These are phyloP conservation scores for Bathynomus jamesi DNA, from an alignment of 1,140 invertebrate species.

Conservation along the genomic window DNA sequence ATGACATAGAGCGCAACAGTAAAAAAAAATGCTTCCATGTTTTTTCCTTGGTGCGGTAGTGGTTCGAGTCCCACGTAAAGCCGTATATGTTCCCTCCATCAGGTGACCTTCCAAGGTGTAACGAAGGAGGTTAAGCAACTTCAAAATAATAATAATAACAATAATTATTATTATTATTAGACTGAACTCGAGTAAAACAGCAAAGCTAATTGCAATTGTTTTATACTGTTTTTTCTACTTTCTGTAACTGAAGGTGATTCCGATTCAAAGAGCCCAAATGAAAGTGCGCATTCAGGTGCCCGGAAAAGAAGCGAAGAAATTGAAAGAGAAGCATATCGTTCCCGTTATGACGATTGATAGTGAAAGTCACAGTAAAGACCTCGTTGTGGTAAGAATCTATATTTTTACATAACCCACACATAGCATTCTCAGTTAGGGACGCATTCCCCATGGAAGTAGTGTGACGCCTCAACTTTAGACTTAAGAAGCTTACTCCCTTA, in stretches of 20 bases:
- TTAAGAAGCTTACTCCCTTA: no score
- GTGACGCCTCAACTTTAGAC: no score
- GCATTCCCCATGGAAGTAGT: no score
- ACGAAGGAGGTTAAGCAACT: no score
- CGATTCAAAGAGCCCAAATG: conserved; percentile 93
- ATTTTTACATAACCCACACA: not conserved
- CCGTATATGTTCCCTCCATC: no score
- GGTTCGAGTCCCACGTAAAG: no score
- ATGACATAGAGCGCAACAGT: no score
- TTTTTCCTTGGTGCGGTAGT: no score
- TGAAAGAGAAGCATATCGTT: conserved; percentile 41
- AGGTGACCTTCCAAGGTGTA: no score
- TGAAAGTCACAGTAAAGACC: conserved; percentile 63
- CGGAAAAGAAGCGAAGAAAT: conserved; percentile 68
- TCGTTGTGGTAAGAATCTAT: conserved; percentile 55
- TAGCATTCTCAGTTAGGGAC: no score
- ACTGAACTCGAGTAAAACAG: no score
- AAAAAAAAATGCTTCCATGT: no score
- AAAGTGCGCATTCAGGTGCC: conserved; percentile 65
- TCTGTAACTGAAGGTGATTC: conserved; percentile 54
- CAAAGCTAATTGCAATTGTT: not conserved
- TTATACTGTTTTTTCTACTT: not conserved
- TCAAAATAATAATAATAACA: not conserved
- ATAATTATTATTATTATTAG: not conserved
- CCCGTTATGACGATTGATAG: conserved; percentile 57